phyloP scores from a whole-genome alignment of 2,113 vertebrate species.

The Hiodon tergisus region DNA sequence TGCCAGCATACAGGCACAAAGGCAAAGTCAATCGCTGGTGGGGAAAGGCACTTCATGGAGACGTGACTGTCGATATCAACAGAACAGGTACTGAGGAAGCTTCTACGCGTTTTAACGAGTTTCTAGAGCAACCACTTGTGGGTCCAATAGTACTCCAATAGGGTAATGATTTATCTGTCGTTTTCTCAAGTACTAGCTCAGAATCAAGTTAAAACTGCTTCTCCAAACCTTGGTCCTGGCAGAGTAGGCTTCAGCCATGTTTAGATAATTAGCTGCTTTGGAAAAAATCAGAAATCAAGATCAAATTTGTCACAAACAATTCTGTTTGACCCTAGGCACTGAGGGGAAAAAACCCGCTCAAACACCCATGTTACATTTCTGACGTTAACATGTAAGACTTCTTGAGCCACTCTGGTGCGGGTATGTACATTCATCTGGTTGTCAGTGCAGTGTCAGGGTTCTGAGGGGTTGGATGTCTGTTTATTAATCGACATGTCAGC shows the following conservation, averaged over 20 bases:
- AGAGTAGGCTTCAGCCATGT: background rate
- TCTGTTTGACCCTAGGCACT: too few relatives aligned
- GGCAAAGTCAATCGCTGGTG: background rate
- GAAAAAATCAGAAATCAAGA: too few relatives aligned
- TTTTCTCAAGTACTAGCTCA: background rate
- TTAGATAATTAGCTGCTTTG: too few relatives aligned
- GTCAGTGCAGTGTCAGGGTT: slow-evolving; percentile 48
- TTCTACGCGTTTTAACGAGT: background rate
- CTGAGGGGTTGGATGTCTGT: slow-evolving; percentile 46
- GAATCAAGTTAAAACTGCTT: background rate
- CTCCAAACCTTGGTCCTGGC: background rate
- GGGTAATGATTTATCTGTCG: background rate
- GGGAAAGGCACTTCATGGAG: background rate
- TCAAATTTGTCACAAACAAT: too few relatives aligned
- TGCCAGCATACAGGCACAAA: background rate
- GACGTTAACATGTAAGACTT: slow-evolving; percentile 12
- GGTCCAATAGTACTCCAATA: background rate
- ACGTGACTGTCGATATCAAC: background rate
- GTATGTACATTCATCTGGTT: slow-evolving; percentile 19
- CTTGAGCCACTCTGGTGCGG: slow-evolving; percentile 4
- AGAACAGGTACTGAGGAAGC: background rate
- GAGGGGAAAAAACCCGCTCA: too few relatives aligned
- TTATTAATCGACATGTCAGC: slow-evolving; percentile 58
- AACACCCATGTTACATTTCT: background rate
- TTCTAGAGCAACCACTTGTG: background rate